Base-by-base conservation (phyloP, 2,888 invertebrate species). In the Campoplex capitator region DNA sequence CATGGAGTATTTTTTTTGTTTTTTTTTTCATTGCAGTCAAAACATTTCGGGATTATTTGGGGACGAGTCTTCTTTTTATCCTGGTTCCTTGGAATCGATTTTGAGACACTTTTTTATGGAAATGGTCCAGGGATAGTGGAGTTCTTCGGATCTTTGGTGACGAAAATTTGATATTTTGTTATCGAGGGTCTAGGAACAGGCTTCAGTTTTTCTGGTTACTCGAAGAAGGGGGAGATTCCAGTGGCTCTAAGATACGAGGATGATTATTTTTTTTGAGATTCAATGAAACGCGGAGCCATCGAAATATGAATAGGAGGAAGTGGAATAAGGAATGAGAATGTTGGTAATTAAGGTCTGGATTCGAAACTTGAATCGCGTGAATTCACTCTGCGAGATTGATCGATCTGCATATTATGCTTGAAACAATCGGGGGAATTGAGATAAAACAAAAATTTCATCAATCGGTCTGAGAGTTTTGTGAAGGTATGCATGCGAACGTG, bases 401-500 rank as follows among this genome's bases (percentile, higher is more conserved):
- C 54, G 32, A 68, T 68, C 51, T 67, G n/a, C 35, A 56, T 56
- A 54, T 54, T 78, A 67, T 56, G 54, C 68, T 54, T 23, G 38
- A 78, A 68, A 78, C 35, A 78, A 78, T 67, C 32, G 68, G 38
- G 35, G 67, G 13, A 38, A 23, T 23, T 67, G 18, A 23, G 23
- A 42, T 38, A n/a, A 28, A 62, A 51, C n/a, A n/a, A 65, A 78
- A 78, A 78, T 54, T 68, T 51, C 54, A 51, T 38, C 28, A 16
- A 28, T 58, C 70, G 23, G 54, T 13, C 23, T 8, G 23, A 35
- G 67, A 35, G 54, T 67, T 78, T 38, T 62, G 18, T 13, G 65
- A 67, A 23, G 32, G 42, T 65, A 77, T 77, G n/a, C 48, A 77
- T 23, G 65, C 23, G n/a, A 38, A 38, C 67, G 16, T 48, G 48